Percentiles rank a stretch among this genome's conserved stretches.
Conservation (phyloP, 1,140 invertebrate genomes). For the Drosophila orena region DNA sequence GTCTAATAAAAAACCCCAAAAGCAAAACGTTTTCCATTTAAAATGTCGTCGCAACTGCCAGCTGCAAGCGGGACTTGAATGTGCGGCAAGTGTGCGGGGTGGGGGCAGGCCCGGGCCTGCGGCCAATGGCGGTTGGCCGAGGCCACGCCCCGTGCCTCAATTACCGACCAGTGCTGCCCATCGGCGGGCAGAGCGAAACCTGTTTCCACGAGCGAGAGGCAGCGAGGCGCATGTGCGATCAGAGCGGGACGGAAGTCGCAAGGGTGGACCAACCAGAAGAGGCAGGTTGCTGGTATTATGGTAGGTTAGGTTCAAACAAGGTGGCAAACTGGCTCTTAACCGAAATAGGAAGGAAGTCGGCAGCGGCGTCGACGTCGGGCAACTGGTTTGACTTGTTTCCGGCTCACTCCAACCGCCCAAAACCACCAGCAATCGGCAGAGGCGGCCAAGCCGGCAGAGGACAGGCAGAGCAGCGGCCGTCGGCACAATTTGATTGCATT, state of each 20-base stretch:
- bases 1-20: constrained; percentile 82
- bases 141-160: constrained; percentile 60
- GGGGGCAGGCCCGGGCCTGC: not conserved
- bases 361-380: constrained; percentile 28
- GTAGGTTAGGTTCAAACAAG: constrained; percentile 84
- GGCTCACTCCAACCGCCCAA: constrained; percentile 57
- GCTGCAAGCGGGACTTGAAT: constrained; percentile 6
- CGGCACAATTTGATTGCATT: constrained; percentile 76
- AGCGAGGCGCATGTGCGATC: constrained; percentile 41
- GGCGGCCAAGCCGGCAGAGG: constrained; percentile 9
- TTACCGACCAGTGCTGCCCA: constrained; percentile 73
- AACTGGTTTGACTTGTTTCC: constrained; percentile 80
- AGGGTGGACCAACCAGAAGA: constrained; percentile 49
- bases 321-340: constrained; percentile 81
- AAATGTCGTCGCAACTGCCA: constrained; percentile 79
- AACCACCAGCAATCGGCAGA: constrained; percentile 25
- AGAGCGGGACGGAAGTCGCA: constrained; percentile 32
- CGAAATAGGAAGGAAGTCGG: constrained; percentile 77
- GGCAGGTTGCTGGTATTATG: constrained; percentile 66
- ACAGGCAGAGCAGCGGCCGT: constrained; percentile 48
- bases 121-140: constrained; percentile 59
- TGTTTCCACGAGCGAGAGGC: constrained; percentile 52
- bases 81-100: not conserved
- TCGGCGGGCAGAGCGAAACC: constrained; percentile 52
- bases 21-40: constrained; percentile 85